Evolutionary conservation across 2,113 vertebrate species (phyloP).

Genomic region (Phyllostomus hastatus): DNA sequence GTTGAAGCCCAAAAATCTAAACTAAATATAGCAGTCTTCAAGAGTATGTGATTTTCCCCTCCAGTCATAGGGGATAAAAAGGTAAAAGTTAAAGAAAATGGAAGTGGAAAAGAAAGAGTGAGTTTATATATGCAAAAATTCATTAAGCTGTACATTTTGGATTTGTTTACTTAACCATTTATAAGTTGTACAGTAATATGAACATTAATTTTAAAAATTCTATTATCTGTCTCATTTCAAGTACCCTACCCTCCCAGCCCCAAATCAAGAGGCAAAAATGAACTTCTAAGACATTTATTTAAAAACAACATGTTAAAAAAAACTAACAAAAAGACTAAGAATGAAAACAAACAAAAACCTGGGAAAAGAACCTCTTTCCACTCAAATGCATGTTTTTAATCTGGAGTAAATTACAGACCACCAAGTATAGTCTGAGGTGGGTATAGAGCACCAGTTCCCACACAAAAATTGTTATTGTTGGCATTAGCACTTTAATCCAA

Average conservation of each 20-base stretch:
- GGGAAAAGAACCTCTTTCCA: conserved; percentile 65
- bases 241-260: background rate
- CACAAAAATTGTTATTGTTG: conserved; percentile 82
- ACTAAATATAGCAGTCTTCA: background rate
- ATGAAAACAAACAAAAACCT: conserved; percentile 72
- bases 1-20: background rate
- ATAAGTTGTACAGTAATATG: conserved; percentile 20
- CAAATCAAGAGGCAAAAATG: conserved; percentile 53
- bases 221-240: conserved; percentile 43
- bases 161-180: conserved; percentile 14
- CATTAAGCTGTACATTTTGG: background rate
- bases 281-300: background rate
- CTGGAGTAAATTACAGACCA: conserved; percentile 78
- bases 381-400: conserved; percentile 71
- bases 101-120: background rate
- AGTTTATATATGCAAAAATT: conserved; percentile 3
- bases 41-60: background rate
- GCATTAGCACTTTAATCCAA: conserved; percentile 75
- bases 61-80: background rate
- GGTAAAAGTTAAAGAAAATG: conserved; percentile 27
- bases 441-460: conserved; percentile 78
- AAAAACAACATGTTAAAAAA: conserved; percentile 48
- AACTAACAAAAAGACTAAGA: conserved; percentile 62
- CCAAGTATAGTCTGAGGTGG: conserved; percentile 75
- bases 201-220: background rate